Percentiles rank a stretch among this genome's conserved stretches.
phyloP scores from a whole-genome alignment of 2,113 vertebrate genomes.

The Passer domesticus region DNA sequence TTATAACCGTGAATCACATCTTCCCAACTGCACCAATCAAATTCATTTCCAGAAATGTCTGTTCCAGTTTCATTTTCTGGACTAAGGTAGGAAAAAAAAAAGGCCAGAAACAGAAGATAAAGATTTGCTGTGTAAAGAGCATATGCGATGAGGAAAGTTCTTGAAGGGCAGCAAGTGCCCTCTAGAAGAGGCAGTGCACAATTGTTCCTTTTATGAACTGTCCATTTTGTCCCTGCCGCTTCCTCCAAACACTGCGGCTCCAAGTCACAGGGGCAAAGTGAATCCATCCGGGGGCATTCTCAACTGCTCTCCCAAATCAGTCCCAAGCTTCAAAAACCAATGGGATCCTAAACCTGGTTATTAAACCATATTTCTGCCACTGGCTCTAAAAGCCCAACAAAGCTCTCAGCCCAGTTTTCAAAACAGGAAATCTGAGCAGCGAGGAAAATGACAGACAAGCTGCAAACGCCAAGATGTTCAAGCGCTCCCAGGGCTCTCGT shows the following conservation, averaged over 20 bases:
- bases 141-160: slow-evolving; percentile 62
- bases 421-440: slow-evolving; percentile 21
- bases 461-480: neutral
- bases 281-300: neutral
- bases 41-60: slow-evolving; percentile 71
- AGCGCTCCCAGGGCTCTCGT: neutral
- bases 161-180: slow-evolving; percentile 70
- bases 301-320: neutral
- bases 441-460: slow-evolving; percentile 30
- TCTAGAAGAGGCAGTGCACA: slow-evolving; percentile 53
- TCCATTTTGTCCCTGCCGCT: slow-evolving; percentile 61
- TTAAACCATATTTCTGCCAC: neutral
- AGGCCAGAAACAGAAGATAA: slow-evolving; percentile 27
- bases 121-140: slow-evolving; percentile 41
- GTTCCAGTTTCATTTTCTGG: slow-evolving; percentile 75
- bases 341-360: neutral
- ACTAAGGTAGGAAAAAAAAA: neutral
- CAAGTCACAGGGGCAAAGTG: neutral
- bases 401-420: slow-evolving; percentile 8
- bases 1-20: slow-evolving; percentile 49
- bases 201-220: slow-evolving; percentile 64
- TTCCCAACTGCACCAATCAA: slow-evolving; percentile 60
- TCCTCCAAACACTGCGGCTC: slow-evolving; percentile 23
- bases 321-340: neutral
- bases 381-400: neutral